These are phyloP conservation scores for Rhyacophila evoluta DNA, from an alignment of 2,888 invertebrate genomes.

Conservation along the genomic window DNA sequence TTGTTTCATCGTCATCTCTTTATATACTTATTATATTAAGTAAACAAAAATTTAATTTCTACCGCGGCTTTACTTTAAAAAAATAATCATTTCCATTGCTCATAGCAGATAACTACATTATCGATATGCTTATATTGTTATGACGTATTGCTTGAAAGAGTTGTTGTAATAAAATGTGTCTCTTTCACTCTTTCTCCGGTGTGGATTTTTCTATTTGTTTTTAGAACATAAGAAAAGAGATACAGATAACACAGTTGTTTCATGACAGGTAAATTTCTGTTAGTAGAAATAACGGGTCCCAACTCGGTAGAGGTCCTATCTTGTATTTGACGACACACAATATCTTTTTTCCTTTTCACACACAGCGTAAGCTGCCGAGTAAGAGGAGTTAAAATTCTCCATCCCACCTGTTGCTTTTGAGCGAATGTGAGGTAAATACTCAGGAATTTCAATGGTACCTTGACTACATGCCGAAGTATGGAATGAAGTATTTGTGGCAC, in stretches of 20 bases:
- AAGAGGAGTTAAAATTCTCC: conserved; percentile 7
- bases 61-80: conserved; percentile 3
- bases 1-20: too few species aligned
- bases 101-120: conserved; percentile 15
- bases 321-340: conserved; percentile 10
- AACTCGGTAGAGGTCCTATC: conserved; percentile 32
- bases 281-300: conserved; percentile 46
- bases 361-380: neutral
- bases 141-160: neutral
- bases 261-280: conserved; percentile 15
- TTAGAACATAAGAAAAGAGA: neutral
- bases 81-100: neutral
- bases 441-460: conserved; percentile 53
- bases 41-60: too few species aligned
- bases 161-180: neutral
- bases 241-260: neutral
- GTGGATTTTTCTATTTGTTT: neutral
- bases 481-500: conserved; percentile 47
- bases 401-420: conserved; percentile 25
- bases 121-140: neutral
- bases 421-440: conserved; percentile 54
- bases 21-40: too few species aligned
- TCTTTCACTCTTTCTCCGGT: neutral
- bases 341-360: conserved; percentile 27
- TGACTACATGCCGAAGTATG: conserved; percentile 49